Evolutionary conservation across 2,888 invertebrate genomes (phyloP), one percentile per base, ranked within the genome.

Genomic region (Hermaeophaga mercurialis): DNA sequence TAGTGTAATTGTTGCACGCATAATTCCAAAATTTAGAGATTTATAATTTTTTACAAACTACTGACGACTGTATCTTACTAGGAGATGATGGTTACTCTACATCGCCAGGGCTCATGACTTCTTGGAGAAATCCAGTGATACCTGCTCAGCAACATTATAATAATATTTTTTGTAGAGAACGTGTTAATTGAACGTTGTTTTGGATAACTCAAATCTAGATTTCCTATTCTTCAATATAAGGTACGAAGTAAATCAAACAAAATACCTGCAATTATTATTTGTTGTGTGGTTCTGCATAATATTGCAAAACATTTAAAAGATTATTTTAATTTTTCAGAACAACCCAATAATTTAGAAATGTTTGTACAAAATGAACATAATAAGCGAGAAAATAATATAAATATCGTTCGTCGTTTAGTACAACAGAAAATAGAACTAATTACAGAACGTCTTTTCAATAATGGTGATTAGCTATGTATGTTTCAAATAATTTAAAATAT

Each of bases 291-390:
- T 8, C 19, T 39, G 2, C 18, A 39, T 18, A 18, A 39, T 19
- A 39, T 39, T 9, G 39, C 39, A 9, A 22, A 22, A 22, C 22
- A 22, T 5, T 22, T 22, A n/a, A n/a, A n/a, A n/a, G n/a, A n/a
- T n/a, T n/a, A n/a, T n/a, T n/a, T n/a, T n/a, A n/a, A n/a, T n/a
- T n/a, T n/a, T n/a, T n/a, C n/a, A n/a, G n/a, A n/a, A n/a, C n/a
- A n/a, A n/a, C n/a, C n/a, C n/a, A 38, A 39, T 41, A 46, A 49
- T 24, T 33, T 36, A 50, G 50, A 56, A 45, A 50, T 56, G 45
- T 3, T 5, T 6, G 22, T 6, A 22, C 22, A n/a, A 22, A 22
- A 22, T 22, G 22, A 22, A 22, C 22, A n/a, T n/a, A 22, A 22
- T 22, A 22, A 22, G 3, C 22, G n/a, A n/a, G n/a, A n/a, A n/a